Base-by-base conservation (phyloP, 1,140 invertebrate genomes). In the Physella acuta region DNA sequence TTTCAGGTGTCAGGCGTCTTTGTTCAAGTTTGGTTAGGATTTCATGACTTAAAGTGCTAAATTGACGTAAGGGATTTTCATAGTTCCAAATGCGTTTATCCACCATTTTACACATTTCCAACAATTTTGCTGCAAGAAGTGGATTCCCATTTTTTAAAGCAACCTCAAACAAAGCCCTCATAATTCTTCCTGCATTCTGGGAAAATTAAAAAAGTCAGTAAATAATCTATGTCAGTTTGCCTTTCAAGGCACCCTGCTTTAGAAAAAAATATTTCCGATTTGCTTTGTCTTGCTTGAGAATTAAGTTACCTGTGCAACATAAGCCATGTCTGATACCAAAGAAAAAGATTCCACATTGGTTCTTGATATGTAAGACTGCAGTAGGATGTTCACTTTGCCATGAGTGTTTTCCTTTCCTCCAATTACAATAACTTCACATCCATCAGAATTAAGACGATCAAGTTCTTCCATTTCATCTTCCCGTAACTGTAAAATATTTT, bases 351-450 rank as follows among this genome's bases (percentile, higher is more conserved):
- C 91, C 0, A 97, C 89, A 51, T 87, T 85, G 33, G 90, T 90
- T 70, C 91, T 87, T 0, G 93, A 95, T 20, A 99, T 87, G 82
- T 92, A 95, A 0, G 93, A 92, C 85, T 99, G 97, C 71, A 99
- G 88, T 4, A 99, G 86, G 79, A 98, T 96, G 84, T 98, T 98
- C 28, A 99, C 95, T 90, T 99, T 99, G 66, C 95, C 96, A 51
- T 84, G 75, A 0, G 81, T 73, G 83, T 96, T 96, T 83, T 97
- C 95, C 24, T 89, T 89, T 1, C 93, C 92, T 20, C 93, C 93
- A 65, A 89, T 87, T 0, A 93, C 90, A 58, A 88, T 86, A 30
- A 95, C 84, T 76, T 92, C 89, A 81, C 94, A 97, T 77, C 90
- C 89, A 39, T 90, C 86, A 3, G 87, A 80, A 36, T 88, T 85